These are phyloP conservation scores for Vicugna pacos DNA, from an alignment of 2,113 vertebrate species.

Conservation along the genomic window DNA sequence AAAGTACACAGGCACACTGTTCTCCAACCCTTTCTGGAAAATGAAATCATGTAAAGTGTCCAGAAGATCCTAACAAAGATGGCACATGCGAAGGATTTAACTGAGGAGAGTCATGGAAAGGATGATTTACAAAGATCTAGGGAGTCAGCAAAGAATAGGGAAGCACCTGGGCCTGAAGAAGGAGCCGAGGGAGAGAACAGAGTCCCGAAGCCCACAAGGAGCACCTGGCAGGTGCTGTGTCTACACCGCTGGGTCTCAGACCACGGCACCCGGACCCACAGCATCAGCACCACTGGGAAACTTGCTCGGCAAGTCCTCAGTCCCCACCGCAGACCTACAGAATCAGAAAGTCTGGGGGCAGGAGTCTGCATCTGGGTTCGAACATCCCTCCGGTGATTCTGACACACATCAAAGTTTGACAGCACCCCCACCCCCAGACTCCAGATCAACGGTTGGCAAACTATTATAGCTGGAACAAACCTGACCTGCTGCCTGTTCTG, in stretches of 20 bases:
- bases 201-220: neutral
- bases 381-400: neutral
- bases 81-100: accelerated
- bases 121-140: neutral
- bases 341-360: neutral
- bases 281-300: neutral
- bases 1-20: neutral
- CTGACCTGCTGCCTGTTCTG: no score
- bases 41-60: neutral
- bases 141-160: no score
- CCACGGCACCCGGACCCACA: neutral
- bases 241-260: neutral
- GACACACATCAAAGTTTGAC: neutral
- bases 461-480: neutral
- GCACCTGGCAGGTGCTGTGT: neutral
- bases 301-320: no score
- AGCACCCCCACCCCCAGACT: accelerated
- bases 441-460: accelerated
- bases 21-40: neutral
- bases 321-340: neutral
- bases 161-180: neutral
- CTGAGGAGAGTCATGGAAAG: neutral
- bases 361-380: no score
- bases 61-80: neutral
- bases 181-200: neutral